Conservation (phyloP, 1,140 invertebrate genomes). For the Brachystomella parvula region DNA sequence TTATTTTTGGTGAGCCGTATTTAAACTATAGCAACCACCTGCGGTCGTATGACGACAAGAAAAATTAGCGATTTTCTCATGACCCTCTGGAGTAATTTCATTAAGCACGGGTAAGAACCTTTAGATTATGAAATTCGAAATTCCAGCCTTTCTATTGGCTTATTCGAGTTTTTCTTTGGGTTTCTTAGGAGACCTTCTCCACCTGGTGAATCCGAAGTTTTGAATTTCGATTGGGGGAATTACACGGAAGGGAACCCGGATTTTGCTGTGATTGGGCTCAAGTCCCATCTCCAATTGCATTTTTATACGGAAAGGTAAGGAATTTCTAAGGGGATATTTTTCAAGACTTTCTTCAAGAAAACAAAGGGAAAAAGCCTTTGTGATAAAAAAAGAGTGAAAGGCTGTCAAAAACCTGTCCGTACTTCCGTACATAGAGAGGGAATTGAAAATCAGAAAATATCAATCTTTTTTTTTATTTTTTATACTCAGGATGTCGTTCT, state of each 20-base stretch:
- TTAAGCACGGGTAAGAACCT: conserved; percentile 42
- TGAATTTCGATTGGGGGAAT: conserved; percentile 32
- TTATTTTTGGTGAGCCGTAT: conserved; percentile 43
- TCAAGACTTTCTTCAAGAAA: neutral
- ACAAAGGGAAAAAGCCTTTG: neutral
- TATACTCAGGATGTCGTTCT: conserved; percentile 39
- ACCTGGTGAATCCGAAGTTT: neutral
- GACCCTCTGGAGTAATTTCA: conserved; percentile 45
- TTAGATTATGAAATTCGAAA: neutral
- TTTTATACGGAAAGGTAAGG: conserved; percentile 38
- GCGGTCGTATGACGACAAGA: conserved; percentile 41
- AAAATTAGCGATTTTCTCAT: conserved; percentile 45
- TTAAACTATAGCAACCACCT: conserved; percentile 42
- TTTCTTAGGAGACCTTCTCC: conserved; percentile 17
- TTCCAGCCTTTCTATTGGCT: neutral
- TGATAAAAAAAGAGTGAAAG: neutral
- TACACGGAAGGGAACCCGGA: conserved; percentile 39
- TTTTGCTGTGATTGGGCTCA: conserved; percentile 37
- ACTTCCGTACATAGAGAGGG: neutral
- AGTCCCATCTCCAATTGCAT: conserved; percentile 38
- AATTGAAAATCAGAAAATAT: neutral
- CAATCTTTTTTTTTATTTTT: neutral
- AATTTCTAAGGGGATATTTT: neutral
- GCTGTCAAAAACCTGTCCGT: neutral
- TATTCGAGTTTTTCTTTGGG: neutral